Percentiles rank a stretch among this genome's conserved stretches.
These are phyloP conservation scores for Botia almorhae DNA, from an alignment of 2,797 vertebrate genomes.

Conservation along the genomic window DNA sequence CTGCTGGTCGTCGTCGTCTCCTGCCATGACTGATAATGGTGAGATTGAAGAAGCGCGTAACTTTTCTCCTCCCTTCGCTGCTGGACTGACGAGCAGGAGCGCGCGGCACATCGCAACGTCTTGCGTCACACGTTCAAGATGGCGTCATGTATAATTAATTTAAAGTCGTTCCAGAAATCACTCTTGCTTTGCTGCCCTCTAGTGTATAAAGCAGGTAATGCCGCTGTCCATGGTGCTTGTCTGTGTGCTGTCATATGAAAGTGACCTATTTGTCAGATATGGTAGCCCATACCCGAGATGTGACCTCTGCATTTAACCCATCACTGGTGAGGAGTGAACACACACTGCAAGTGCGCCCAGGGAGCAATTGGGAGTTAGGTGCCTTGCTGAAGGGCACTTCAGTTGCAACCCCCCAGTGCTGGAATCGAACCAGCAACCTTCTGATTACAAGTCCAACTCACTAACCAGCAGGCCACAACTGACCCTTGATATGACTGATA, in stretches of 20 bases:
- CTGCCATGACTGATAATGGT: slow-evolving; percentile 80
- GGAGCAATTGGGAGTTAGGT: too few species aligned
- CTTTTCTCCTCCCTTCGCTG: slow-evolving; percentile 67
- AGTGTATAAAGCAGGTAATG: slow-evolving; percentile 24
- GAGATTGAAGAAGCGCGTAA: slow-evolving; percentile 58
- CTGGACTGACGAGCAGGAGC: slow-evolving; percentile 52
- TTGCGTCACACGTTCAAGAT: slow-evolving; percentile 54
- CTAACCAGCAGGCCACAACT: too few species aligned
- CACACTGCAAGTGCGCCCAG: too few species aligned
- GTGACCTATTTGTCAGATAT: too few species aligned
- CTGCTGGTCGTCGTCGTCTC: slow-evolving; percentile 92
- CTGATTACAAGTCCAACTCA: too few species aligned
- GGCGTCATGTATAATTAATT: slow-evolving; percentile 10
- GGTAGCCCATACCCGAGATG: too few species aligned
- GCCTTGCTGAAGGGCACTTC: too few species aligned
- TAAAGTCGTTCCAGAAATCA: neutral
- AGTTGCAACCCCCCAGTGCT: too few species aligned
- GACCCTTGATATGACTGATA: too few species aligned
- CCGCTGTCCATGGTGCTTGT: slow-evolving; percentile 65
- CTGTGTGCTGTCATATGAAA: neutral
- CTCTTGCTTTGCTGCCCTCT: slow-evolving; percentile 37
- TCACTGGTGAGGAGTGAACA: too few species aligned
- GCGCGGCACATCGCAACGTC: slow-evolving; percentile 47
- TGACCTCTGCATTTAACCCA: too few species aligned
- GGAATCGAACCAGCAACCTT: too few species aligned